Evolutionary conservation across 2,113 vertebrate genomes (phyloP).

Genomic region (Rhea pennata): DNA sequence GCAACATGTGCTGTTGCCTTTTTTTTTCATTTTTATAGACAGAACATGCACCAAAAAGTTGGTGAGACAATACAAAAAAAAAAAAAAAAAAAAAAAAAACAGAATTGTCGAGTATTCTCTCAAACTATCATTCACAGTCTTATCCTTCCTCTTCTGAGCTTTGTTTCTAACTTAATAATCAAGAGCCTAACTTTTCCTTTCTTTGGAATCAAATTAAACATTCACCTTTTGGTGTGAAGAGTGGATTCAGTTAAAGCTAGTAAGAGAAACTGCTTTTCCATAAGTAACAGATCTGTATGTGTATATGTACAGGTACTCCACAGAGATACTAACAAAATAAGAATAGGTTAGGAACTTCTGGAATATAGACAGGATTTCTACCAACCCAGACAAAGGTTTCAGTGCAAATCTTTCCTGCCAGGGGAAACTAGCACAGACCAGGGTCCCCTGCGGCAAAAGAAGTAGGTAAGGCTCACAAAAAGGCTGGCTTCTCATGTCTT

Average conservation of each 20-base stretch:
- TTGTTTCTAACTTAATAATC: neutral
- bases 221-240: neutral
- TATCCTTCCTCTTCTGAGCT: neutral
- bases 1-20: neutral
- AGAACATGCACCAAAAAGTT: neutral
- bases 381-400: neutral
- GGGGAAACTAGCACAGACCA: neutral
- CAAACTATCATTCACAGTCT: neutral
- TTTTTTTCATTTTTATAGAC: neutral
- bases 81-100: fast-evolving
- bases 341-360: neutral
- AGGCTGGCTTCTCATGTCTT: neutral
- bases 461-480: neutral
- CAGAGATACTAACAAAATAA: neutral
- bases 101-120: neutral
- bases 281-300: neutral
- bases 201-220: neutral
- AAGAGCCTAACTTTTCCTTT: neutral
- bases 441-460: neutral
- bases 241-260: neutral
- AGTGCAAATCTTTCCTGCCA: neutral
- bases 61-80: neutral
- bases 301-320: neutral
- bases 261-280: neutral
- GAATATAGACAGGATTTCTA: neutral